These are phyloP conservation scores for Glossosoma conforme DNA, from an alignment of 1,140 invertebrate genomes.

Conservation along the genomic window DNA sequence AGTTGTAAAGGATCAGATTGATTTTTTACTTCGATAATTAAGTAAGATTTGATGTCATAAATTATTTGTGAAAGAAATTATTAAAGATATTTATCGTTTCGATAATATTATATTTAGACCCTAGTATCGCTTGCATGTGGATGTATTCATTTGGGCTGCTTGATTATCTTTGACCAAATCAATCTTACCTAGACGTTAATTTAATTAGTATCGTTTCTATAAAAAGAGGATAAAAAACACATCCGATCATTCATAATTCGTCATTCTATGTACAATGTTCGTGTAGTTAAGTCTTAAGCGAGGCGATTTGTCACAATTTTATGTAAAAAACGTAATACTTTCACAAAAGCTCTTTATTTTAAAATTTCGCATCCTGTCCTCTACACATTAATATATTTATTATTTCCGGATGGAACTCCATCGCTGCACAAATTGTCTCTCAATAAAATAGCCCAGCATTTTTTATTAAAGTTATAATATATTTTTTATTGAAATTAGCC, in stretches of 20 bases:
- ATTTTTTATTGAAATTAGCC: constrained; percentile 4
- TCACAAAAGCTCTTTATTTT: constrained; percentile 9
- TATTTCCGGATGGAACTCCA: background rate
- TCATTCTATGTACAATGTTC: constrained; percentile 28
- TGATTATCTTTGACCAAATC: constrained; percentile 27
- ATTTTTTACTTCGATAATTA: constrained; percentile 19
- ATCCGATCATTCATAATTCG: constrained; percentile 21
- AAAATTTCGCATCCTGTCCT: constrained; percentile 10
- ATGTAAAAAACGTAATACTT: constrained; percentile 23
- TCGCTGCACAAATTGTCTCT: constrained; percentile 18
- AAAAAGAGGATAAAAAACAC: constrained; percentile 26
- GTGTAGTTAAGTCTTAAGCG: constrained; percentile 26
- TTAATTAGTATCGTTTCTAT: constrained; percentile 19
- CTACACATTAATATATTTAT: constrained; percentile 18
- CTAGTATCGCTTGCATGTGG: constrained; percentile 22
- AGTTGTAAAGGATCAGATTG: constrained; percentile 13
- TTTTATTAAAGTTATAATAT: constrained; percentile 2
- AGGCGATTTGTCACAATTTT: constrained; percentile 22
- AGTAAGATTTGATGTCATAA: constrained; percentile 10
- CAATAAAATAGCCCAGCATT: constrained; percentile 13
- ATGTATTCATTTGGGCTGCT: constrained; percentile 25
- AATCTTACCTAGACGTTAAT: constrained; percentile 21
- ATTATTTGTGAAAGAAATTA: constrained; percentile 16
- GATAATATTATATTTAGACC: background rate
- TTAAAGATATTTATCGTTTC: constrained; percentile 6